These are phyloP conservation scores for Cetonia aurata DNA, from an alignment of 2,888 invertebrate genomes.

Conservation along the genomic window DNA sequence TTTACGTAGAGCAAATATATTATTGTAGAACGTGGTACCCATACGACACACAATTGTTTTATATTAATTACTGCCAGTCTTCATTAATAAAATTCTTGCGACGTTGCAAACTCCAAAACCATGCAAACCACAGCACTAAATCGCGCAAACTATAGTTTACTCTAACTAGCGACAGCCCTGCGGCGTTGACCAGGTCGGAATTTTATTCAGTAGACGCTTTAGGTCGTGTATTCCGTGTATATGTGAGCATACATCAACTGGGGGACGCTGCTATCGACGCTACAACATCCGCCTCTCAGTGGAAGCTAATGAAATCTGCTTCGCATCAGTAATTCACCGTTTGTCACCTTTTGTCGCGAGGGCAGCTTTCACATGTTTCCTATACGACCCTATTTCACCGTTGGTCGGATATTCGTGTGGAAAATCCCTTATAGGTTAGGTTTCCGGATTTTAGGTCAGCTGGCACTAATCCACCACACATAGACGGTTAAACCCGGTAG, in stretches of 20 bases:
- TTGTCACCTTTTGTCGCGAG: conserved; percentile 32
- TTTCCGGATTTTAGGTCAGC: conserved; percentile 38
- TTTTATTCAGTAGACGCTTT: not conserved
- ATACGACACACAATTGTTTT: conserved; percentile 1
- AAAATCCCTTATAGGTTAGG: conserved; percentile 19
- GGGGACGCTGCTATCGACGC: not conserved
- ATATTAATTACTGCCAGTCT: conserved; percentile 3
- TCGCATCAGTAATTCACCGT: conserved; percentile 37
- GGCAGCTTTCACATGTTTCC: conserved; percentile 3
- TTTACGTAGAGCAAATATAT: not conserved
- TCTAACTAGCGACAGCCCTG: conserved; percentile 1
- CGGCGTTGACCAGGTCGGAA: conserved; percentile 12
- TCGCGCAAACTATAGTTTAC: not conserved
- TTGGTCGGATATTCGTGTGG: conserved; percentile 9
- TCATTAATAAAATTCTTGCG: conserved; percentile 12
- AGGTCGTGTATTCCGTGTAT: conserved; percentile 3
- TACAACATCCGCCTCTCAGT: conserved; percentile 6
- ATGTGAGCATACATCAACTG: no score
- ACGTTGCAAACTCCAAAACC: not conserved
- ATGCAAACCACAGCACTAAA: not conserved
- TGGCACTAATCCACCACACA: conserved; percentile 21
- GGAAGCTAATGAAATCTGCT: conserved; percentile 34
- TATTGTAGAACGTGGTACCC: not conserved
- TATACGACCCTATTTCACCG: conserved; percentile 30
- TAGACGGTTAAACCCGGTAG: not conserved